These are phyloP conservation scores for Prosopocoilus inquinatus DNA, from an alignment of 2,888 invertebrate genomes.

Conservation along the genomic window DNA sequence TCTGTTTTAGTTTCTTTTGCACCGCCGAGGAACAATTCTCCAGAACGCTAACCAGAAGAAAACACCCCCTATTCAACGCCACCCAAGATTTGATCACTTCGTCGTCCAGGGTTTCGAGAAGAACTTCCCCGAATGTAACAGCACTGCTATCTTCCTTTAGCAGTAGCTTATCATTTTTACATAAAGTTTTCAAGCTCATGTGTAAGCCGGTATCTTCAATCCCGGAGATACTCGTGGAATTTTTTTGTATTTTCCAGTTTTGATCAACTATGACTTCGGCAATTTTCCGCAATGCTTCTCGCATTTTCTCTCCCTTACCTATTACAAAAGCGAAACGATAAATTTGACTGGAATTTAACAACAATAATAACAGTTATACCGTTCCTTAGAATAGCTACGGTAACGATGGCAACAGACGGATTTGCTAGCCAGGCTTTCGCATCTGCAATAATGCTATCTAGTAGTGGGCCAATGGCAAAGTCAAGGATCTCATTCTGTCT, in stretches of 20 bases:
- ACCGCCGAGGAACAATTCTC: slow-evolving; percentile 59
- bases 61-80: slow-evolving; percentile 73
- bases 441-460: slow-evolving; percentile 50
- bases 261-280: slow-evolving; percentile 50
- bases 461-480: slow-evolving; percentile 35
- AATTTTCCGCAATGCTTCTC: slow-evolving; percentile 51
- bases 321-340: neutral
- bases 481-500: slow-evolving; percentile 66
- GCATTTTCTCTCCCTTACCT: slow-evolving; percentile 38
- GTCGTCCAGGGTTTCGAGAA: slow-evolving; percentile 55
- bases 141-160: slow-evolving; percentile 42
- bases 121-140: slow-evolving; percentile 58
- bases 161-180: slow-evolving; percentile 60
- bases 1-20: slow-evolving; percentile 51
- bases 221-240: slow-evolving; percentile 53
- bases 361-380: slow-evolving; percentile 45
- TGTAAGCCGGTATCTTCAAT: slow-evolving; percentile 77
- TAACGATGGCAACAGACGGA: slow-evolving; percentile 65
- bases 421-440: slow-evolving; percentile 67
- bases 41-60: slow-evolving; percentile 65
- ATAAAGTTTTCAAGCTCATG: slow-evolving; percentile 73
- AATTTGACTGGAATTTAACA: neutral
- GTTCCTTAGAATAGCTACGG: slow-evolving; percentile 68
- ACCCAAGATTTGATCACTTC: slow-evolving; percentile 66
- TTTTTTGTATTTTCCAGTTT: slow-evolving; percentile 57